Evolutionary conservation across 2,888 invertebrate genomes (phyloP), one percentile per base, ranked within the genome.

Genomic region (Dioctria linearis): DNA sequence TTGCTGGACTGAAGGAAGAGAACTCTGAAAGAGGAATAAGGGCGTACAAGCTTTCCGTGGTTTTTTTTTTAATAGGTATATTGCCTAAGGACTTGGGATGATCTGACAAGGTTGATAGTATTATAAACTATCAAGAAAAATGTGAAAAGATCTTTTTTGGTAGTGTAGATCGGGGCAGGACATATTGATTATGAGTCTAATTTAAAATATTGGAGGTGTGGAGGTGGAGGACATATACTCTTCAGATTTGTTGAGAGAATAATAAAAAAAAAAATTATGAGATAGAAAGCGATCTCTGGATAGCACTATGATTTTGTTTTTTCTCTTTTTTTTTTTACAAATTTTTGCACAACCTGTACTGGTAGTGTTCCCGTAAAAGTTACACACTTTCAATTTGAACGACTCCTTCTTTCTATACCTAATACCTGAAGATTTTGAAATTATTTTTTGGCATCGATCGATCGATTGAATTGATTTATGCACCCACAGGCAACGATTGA

Each of bases 381-480:
- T 25, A 25, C 25, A 1, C 65, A 42, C 42, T 65, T 65, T 65
- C 65, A 13, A n/a, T 65, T n/a, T 42, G 65, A 65, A 37, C 63
- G 42, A 42, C 65, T 65, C 42, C 65, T 65, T 65, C 65, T 40
- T 65, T 65, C 65, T 40, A 37, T 42, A 42, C 13, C 25, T 71
- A 4, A 9, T 49, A 43, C 63, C 3, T 40, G 73, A 40, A 13
- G 40, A 78, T 63, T 78, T 78, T 63, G 49, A 78, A 78, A 78
- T 61, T 61, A 76, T 11, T 11, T 78, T 78, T 78, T 78, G 78
- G 66, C 66, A 78, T 78, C n/a, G 13, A 40, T 40, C 37, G 51
- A 78, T 78, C n/a, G 13, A 40, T 40, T 11, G 51, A 66, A 78
- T 54, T 78, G 78, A 78, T 78, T 78, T 78, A 78, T 78, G 78